Evolutionary conservation across 2,888 invertebrate species (phyloP).

Genomic region (Cephus runcator): DNA sequence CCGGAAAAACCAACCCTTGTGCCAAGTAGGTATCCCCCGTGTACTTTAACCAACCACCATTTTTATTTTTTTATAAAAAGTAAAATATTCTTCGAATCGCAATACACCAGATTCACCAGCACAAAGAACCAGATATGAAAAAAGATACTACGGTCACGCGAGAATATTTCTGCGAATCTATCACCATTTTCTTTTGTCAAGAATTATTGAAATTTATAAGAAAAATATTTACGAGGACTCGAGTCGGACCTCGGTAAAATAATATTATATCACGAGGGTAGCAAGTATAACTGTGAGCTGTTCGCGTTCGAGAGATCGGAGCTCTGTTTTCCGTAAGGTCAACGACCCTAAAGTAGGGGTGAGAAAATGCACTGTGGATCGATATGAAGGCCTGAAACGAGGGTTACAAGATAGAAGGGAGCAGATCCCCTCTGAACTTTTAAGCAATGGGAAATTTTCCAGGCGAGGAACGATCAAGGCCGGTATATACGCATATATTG

Average conservation of each 20-base stretch:
- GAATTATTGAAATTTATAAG: not conserved
- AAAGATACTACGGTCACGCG: not conserved
- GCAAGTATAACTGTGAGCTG: not conserved
- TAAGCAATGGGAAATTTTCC: not conserved
- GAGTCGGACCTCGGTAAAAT: not conserved
- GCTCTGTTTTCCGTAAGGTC: conserved; percentile 18
- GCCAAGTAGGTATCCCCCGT: not conserved
- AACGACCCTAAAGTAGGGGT: conserved; percentile 9
- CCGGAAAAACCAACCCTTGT: not conserved
- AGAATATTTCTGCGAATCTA: not conserved
- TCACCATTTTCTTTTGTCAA: not conserved
- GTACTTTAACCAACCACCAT: not conserved
- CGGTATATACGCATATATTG: no score
- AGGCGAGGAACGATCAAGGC: not conserved
- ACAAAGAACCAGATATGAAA: not conserved
- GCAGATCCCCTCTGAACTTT: not conserved
- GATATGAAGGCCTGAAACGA: conserved; percentile 12
- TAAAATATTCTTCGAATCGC: not conserved
- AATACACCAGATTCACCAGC: not conserved
- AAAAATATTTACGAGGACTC: not conserved
- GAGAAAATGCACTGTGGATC: conserved; percentile 20
- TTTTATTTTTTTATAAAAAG: not conserved
- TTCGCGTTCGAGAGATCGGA: not conserved
- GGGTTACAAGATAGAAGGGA: not conserved
- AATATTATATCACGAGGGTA: not conserved